phyloP scores from a whole-genome alignment of 2,113 vertebrate genomes.

The Pterophyllum scalare region DNA sequence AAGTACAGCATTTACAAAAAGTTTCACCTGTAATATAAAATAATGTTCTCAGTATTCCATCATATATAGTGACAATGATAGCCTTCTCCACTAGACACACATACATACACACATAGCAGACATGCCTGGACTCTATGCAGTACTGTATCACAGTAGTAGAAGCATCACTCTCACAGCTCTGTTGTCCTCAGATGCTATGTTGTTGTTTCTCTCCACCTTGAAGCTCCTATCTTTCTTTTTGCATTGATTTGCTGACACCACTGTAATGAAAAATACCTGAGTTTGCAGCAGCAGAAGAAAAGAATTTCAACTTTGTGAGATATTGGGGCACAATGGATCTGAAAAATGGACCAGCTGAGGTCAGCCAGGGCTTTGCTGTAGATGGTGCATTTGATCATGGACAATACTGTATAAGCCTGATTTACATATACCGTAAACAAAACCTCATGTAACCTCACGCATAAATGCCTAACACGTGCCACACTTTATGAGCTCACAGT shows the following conservation, averaged over 20 bases:
- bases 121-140: constrained; percentile 1
- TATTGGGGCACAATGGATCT: constrained; percentile 60
- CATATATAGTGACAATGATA: neutral
- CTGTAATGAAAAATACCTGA: constrained; percentile 84
- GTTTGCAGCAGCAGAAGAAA: constrained; percentile 76
- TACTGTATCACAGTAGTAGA: constrained; percentile 19
- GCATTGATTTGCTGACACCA: constrained; percentile 84
- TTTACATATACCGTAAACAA: constrained; percentile 20
- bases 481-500: neutral
- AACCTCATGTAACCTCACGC: neutral
- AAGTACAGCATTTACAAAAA: constrained; percentile 59
- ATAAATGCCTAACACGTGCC: neutral
- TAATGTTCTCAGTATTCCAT: constrained; percentile 22
- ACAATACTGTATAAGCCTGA: constrained; percentile 32
- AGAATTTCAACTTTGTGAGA: constrained; percentile 64
- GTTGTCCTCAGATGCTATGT: constrained; percentile 46
- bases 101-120: neutral
- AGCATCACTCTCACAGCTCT: constrained; percentile 12
- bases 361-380: constrained; percentile 59
- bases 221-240: constrained; percentile 61
- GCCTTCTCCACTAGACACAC: neutral
- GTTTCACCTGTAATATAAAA: constrained; percentile 33
- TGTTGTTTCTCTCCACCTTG: constrained; percentile 53
- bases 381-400: constrained; percentile 40
- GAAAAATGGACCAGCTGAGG: constrained; percentile 61